These are phyloP conservation scores for Glaucidium brasilianum DNA, from an alignment of 2,113 vertebrate genomes.

Conservation along the genomic window DNA sequence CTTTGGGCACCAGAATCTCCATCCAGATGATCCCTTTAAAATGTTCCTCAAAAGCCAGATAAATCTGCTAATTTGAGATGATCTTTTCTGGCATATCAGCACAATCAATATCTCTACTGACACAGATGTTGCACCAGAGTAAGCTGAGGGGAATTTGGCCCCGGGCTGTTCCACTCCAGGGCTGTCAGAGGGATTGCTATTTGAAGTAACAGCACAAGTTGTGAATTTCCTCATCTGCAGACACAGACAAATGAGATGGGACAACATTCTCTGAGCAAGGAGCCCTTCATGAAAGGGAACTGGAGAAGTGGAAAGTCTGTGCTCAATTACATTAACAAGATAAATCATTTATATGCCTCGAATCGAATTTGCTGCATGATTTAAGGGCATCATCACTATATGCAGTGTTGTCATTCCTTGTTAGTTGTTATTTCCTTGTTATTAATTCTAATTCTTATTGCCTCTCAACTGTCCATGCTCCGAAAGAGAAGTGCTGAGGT, in stretches of 20 bases:
- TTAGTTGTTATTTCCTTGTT: slow-evolving; percentile 42
- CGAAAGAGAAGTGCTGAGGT: not conserved
- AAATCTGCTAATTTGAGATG: not conserved
- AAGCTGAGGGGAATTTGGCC: not conserved
- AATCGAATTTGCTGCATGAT: slow-evolving; percentile 18
- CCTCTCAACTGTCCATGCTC: not conserved
- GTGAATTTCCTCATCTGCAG: not conserved
- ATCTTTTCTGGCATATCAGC: not conserved
- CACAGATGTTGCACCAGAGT: not conserved
- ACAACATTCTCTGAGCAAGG: not conserved
- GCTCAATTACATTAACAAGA: not conserved
- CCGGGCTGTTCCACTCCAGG: not conserved
- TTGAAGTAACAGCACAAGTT: not conserved
- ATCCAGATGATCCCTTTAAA: not conserved
- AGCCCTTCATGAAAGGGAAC: not conserved
- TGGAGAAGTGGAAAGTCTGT: not conserved
- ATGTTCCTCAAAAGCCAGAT: not conserved
- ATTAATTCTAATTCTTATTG: slow-evolving; percentile 35
- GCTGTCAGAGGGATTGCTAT: not conserved
- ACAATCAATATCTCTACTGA: not conserved
- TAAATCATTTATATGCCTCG: slow-evolving; percentile 18
- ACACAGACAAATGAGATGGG: not conserved
- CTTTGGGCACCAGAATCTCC: not conserved
- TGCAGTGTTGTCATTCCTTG: slow-evolving; percentile 33
- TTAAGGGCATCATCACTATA: slow-evolving; percentile 1